Evolutionary conservation across 2,888 invertebrate species (phyloP), one percentile per base, ranked within the genome.

Genomic region (Dioctria rufipes): DNA sequence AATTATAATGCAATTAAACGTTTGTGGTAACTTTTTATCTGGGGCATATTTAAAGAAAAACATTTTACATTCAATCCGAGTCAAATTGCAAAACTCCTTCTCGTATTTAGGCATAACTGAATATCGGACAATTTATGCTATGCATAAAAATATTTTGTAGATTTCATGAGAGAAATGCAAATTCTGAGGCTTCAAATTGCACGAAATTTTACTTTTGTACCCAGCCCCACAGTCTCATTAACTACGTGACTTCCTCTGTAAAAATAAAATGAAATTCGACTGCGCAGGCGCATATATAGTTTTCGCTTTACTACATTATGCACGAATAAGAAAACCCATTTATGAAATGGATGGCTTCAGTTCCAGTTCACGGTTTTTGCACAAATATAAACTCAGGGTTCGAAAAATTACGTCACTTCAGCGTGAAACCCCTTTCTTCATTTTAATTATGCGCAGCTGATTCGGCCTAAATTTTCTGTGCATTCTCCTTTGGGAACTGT

Each of bases 341-440:
- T 69, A 69, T 51, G 69, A 51, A 69, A 69, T 69, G 69, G 69
- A 25, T 25, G 25, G 25, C 25, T 25, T 25, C 25, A 25, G 25
- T 69, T 69, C 69, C 69, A 69, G 69, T 69, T 69, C 69, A 69
- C 69, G 69, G n/a, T 69, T 69, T 69, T 69, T 69, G 69, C 69
- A 69, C 69, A 69, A 69, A 51, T 69, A 69, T 69, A 69, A 69
- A 40, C 69, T 69, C 46, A 25, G 51, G 25, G 37, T 49, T 51
- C 54, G 69, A 39, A 51, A 37, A 69, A 69, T 69, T 69, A 51
- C 69, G 69, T 69, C 69, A 69, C 39, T 69, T 43, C 69, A 39
- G 51, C 69, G 39, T 54, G 69, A 39, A 69, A 69, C 69, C 69
- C 69, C 51, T 69, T 67, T 69, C 49, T 51, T 51, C 49, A 69